Base-by-base conservation (phyloP, 2,888 invertebrate species). In the Cremastinae sp. region DNA sequence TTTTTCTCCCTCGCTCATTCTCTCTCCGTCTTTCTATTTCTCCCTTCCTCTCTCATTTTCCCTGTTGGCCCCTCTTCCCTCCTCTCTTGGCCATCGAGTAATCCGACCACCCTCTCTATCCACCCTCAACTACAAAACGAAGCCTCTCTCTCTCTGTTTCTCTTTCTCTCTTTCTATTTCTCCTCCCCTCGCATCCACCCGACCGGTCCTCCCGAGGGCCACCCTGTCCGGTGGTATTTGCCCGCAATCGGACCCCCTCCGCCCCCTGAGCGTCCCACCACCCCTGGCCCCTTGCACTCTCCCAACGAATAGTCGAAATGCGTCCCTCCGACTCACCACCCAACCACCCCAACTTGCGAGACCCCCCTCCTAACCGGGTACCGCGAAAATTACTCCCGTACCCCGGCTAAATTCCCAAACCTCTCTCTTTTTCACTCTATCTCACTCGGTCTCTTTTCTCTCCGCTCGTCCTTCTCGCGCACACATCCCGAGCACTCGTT, bases 81-180 rank as follows among this genome's bases (percentile, higher is more conserved):
- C n/a, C n/a, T 59, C 58, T n/a, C 71, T 66, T 55, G 14, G 45
- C 55, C 66, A 22, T 35, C 55, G 75, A 71, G 65, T 65, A 74
- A 85, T 86, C 87, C 87, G 83, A 69, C 81, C 78, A 71, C 81
- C 81, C 84, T 82, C 80, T 80, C 80, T 83, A 80, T 82, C 82
- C 83, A 84, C 82, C 83, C 85, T 82, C 83, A 86, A 83, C 81
- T 86, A 87, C 84, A 86, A 84, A 28, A 28, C 28, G 28, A 28
- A 28, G 5, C 28, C 5, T 84, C 84, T 81, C 81, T 85, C 65
- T 58, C 74, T 51, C 41, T 43, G 58, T 35, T 55, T 56, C 70
- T n/a, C 58, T 64, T 70, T 70, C 61, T 74, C 73, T 69, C 72
- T 75, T 84, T 81, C 80, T 79, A 80, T 83, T 80, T 82, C 82